Evolutionary conservation across 1,140 invertebrate genomes (phyloP).

Genomic region (Tetranychus urticae): DNA sequence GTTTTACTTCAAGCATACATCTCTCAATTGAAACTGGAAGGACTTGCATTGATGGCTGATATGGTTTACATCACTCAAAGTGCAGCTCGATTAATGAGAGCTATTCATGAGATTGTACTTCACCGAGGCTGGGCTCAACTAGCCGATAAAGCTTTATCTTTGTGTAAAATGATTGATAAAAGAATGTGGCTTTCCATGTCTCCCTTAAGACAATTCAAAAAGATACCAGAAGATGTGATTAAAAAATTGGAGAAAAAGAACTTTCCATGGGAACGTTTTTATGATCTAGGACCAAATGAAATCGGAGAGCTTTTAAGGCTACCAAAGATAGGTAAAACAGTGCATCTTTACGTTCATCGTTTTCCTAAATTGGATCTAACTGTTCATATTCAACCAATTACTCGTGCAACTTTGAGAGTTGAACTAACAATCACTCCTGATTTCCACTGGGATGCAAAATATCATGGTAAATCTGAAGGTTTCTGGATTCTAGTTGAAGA

Average conservation of each 20-base stretch:
- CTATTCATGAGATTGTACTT: constrained; percentile 86
- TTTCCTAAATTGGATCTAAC: constrained; percentile 84
- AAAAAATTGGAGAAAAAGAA: constrained; percentile 97
- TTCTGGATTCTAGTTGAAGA: constrained; percentile 92
- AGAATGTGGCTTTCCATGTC: constrained; percentile 96
- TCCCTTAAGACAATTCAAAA: constrained; percentile 84
- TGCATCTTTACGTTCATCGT: constrained; percentile 93
- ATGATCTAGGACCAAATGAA: constrained; percentile 88
- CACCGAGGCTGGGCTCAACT: constrained; percentile 87
- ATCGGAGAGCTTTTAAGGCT: constrained; percentile 87
- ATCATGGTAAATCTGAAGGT: constrained; percentile 71
- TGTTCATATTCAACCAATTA: constrained; percentile 93
- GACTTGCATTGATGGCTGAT: constrained; percentile 93
- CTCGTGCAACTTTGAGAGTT: constrained; percentile 70
- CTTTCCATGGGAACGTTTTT: constrained; percentile 74
- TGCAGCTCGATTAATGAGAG: constrained; percentile 74
- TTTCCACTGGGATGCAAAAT: constrained; percentile 96
- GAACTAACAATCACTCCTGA: constrained; percentile 96
- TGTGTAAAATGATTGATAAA: constrained; percentile 97
- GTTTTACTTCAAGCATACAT: constrained; percentile 93
- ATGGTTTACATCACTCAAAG: constrained; percentile 99
- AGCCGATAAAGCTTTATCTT: constrained; percentile 75
- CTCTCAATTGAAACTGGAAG: constrained; percentile 90
- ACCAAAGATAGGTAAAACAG: constrained; percentile 85
- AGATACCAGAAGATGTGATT: constrained; percentile 92